Evolutionary conservation across 2,113 vertebrate species (phyloP).

Genomic region (Plotosus lineatus): DNA sequence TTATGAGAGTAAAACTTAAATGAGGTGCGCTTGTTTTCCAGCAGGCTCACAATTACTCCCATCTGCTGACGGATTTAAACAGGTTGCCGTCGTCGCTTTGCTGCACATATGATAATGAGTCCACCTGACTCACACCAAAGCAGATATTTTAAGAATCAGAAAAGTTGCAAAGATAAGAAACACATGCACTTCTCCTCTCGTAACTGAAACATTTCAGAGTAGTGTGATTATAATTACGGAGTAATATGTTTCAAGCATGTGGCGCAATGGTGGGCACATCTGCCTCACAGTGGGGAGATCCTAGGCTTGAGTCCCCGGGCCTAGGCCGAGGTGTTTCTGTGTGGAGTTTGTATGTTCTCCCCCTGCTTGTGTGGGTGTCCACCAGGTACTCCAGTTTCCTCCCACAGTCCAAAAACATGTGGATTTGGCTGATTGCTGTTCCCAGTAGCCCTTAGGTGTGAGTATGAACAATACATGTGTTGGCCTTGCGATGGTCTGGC

Average conservation of each 20-base stretch:
- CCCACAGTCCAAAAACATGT: too few relatives aligned
- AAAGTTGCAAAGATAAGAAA: not conserved
- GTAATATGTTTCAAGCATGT: not conserved
- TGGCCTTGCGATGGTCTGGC: too few relatives aligned
- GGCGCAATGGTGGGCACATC: not conserved
- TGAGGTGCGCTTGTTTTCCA: slow-evolving; percentile 53
- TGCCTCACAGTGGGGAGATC: not conserved
- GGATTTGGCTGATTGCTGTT: too few relatives aligned
- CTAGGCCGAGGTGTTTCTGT: too few relatives aligned
- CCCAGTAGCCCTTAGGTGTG: too few relatives aligned
- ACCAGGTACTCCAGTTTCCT: too few relatives aligned
- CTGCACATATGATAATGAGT: not conserved
- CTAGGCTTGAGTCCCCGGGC: too few relatives aligned
- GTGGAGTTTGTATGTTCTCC: too few relatives aligned
- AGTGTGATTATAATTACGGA: too few relatives aligned
- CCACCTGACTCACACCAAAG: slow-evolving; percentile 21
- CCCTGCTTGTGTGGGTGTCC: too few relatives aligned
- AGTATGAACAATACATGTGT: too few relatives aligned
- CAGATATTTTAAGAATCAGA: not conserved
- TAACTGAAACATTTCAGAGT: not conserved
- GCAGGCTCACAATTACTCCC: slow-evolving; percentile 50
- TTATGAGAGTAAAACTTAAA: slow-evolving; percentile 37
- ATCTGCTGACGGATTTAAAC: slow-evolving; percentile 42
- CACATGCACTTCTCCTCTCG: not conserved
- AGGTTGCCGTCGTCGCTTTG: slow-evolving; percentile 2